Evolutionary conservation across 2,888 invertebrate species (phyloP), one percentile per base, ranked within the genome.

Genomic region (Cheilosia pagana): DNA sequence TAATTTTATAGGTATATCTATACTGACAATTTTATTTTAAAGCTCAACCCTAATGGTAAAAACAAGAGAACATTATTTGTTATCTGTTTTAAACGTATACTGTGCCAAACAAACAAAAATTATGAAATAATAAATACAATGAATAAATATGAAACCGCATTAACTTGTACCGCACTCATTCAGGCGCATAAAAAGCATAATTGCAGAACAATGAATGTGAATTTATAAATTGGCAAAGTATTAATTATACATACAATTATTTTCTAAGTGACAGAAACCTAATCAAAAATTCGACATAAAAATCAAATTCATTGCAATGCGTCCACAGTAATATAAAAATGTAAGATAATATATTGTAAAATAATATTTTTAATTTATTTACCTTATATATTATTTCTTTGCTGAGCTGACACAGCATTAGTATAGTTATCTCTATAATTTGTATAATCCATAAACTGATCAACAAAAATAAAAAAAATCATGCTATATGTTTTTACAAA

Each of bases 251-350:
- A 16, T 67, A 19, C 1, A 41, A 41, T 67, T 50, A 63, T 50
- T 65, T 48, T 31, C 8, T n/a, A 21, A 59, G 25, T 14, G 16
- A 60, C 28, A 48, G 5, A 45, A 63, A 52, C 19, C 35, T 52
- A 71, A 71, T 67, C 35, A 71, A 82, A 81, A 60, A 53, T 35
- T 53, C 50, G 43, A 82, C 43, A 41, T 43, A 45, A 48, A 23
- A 72, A 77, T 81, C 76, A 81, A 81, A 81, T 43, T 59, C 65
- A 76, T 65, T 76, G 63, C 48, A 59, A 76, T 70, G 81, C 81
- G 81, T 81, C 81, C 81, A 81, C 62, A 50, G 14, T 23, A 75
- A 57, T 16, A 81, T 41, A 68, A 63, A 62, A 59, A 35, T 81
- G 70, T 81, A 76, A 78, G 52, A 81, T 81, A 76, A 57, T 81